Evolutionary conservation across 2,888 invertebrate genomes (phyloP).

Genomic region (Lymantria dispar): DNA sequence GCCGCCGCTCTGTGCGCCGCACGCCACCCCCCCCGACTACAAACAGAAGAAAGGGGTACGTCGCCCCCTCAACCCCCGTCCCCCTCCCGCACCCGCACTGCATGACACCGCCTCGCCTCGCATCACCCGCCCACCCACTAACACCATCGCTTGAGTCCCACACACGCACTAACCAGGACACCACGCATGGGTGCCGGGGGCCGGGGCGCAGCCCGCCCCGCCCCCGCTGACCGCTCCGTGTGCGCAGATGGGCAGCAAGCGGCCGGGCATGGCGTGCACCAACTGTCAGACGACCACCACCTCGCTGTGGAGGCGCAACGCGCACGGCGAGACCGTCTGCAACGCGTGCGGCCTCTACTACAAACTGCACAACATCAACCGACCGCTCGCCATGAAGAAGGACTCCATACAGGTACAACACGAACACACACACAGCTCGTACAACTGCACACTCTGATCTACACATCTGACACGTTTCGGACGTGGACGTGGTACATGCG

Average conservation of each 20-base stretch:
- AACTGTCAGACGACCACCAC: constrained; percentile 96
- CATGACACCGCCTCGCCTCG: too few species aligned
- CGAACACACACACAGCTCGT: too few species aligned
- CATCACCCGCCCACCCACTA: constrained; percentile 27
- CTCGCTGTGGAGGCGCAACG: constrained; percentile 88
- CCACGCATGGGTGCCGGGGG: too few species aligned
- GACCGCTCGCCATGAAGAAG: constrained; percentile 93
- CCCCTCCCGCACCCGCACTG: constrained; percentile 2
- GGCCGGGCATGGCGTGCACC: constrained; percentile 91
- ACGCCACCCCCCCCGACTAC: constrained; percentile 68
- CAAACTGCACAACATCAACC: constrained; percentile 94
- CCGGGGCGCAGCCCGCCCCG: background rate
- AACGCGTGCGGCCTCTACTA: constrained; percentile 99
- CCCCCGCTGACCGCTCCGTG: constrained; percentile 1
- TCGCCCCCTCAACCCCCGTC: constrained; percentile 17
- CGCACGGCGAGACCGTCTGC: constrained; percentile 97
- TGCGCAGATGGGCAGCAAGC: constrained; percentile 84
- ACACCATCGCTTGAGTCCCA: constrained; percentile 46
- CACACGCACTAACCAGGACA: constrained; percentile 17
- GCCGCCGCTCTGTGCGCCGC: constrained; percentile 52
- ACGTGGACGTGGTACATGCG: too few species aligned
- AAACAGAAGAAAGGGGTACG: constrained; percentile 82
- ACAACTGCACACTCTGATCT: background rate
- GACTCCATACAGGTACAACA: constrained; percentile 78
- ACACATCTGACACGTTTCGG: too few species aligned